A percentile compares a stretch with the other conserved stretches of the same genome.
phyloP scores from a whole-genome alignment of 2,797 vertebrate species.

The Liparis tanakae region DNA sequence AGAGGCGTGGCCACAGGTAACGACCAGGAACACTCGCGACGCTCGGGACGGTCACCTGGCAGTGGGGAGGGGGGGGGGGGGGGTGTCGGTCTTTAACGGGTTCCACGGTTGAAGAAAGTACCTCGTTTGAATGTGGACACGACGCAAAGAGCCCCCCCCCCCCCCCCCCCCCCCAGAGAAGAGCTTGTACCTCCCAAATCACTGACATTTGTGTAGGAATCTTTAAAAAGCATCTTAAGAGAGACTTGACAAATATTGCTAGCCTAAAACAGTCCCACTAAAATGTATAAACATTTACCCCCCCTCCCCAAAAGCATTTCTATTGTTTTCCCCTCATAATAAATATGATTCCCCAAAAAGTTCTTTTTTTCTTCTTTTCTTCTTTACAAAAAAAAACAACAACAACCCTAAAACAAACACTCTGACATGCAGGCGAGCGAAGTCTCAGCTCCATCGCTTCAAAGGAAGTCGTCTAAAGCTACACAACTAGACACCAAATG shows the following conservation, averaged over 20 bases:
- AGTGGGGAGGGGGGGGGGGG: conserved; percentile 31
- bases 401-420: conserved; percentile 71
- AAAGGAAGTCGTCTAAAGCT: conserved; percentile 79
- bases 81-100: conserved; percentile 63
- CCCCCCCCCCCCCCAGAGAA: conserved; percentile 37
- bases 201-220: conserved; percentile 78
- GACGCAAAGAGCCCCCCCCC: conserved; percentile 58
- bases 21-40: conserved; percentile 67
- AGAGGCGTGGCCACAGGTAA: conserved; percentile 62
- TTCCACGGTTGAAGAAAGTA: conserved; percentile 80
- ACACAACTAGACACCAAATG: conserved; percentile 92
- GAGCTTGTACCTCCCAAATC: conserved; percentile 66
- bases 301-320: conserved; percentile 34
- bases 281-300: conserved; percentile 72
- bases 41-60: conserved; percentile 47
- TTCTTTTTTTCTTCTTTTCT: conserved; percentile 27
- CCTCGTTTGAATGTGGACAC: conserved; percentile 85
- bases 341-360: conserved; percentile 81
- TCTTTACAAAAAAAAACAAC: conserved; percentile 21
- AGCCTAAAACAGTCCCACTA: conserved; percentile 83
- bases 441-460: conserved; percentile 71
- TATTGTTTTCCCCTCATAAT: conserved; percentile 76
- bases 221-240: conserved; percentile 75
- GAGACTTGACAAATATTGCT: conserved; percentile 84
- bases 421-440: conserved; percentile 87